phyloP scores from a whole-genome alignment of 2,113 vertebrate genomes.

The Lichenostomus cassidix region DNA sequence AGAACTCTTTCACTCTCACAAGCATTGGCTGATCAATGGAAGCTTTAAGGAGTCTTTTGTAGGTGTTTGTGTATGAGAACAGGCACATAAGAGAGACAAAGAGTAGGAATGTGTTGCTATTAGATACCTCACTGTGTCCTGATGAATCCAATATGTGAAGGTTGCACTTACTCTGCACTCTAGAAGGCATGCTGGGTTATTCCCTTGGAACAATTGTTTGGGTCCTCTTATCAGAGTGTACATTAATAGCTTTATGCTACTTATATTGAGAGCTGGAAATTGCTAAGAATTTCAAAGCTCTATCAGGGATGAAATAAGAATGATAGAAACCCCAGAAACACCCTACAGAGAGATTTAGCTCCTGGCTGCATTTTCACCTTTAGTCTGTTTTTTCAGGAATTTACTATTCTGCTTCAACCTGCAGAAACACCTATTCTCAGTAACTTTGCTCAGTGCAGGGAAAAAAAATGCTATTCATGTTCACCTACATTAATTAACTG shows the following conservation, averaged over 20 bases:
- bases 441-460: not conserved
- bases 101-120: not conserved
- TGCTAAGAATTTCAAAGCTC: conserved; percentile 24
- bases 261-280: conserved; percentile 17
- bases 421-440: not conserved
- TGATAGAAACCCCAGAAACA: not conserved
- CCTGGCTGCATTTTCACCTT: not conserved
- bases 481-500: conserved; percentile 15
- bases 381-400: not conserved
- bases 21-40: not conserved
- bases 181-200: not conserved
- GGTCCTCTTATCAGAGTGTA: conserved; percentile 13
- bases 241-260: conserved; percentile 4
- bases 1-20: not conserved
- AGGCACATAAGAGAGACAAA: not conserved
- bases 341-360: not conserved
- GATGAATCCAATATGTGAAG: not conserved
- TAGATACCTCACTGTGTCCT: conserved; percentile 12
- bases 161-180: not conserved
- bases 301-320: not conserved
- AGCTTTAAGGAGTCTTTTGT: not conserved
- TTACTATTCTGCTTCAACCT: not conserved
- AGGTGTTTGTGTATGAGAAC: conserved; percentile 13
- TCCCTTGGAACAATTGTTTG: not conserved
- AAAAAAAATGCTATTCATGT: not conserved